Base-by-base conservation (phyloP, 2,888 invertebrate species). In the Perithous albicinctus region DNA sequence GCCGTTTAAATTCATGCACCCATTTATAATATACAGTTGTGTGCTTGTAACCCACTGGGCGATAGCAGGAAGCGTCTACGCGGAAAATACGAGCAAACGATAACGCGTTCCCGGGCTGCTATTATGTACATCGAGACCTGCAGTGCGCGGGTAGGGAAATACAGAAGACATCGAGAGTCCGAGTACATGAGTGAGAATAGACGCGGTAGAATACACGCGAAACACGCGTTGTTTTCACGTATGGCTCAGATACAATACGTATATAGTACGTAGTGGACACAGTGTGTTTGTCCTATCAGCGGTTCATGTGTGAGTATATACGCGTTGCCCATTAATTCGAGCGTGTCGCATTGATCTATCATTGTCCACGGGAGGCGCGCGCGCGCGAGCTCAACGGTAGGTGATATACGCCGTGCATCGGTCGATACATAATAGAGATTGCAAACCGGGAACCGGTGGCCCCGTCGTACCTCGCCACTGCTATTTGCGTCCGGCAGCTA, bases 321-420 rank as follows among this genome's bases (percentile, higher is more conserved):
- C 87, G 87, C 87, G 86, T 87, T 85, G 87, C 88, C 91, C 91
- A 91, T 92, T 92, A 92, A 92, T 92, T 89, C 91, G 89, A 88
- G 88, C 90, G 91, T 90, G 91, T 91, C 91, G 89, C 91, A 91
- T 91, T 91, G 92, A 92, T 92, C 91, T 90, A 91, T 92, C 92
- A 91, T 91, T 92, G 91, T 91, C 90, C 90, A 54, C 66, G 74
- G 61, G 59, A 61, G 41, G 59, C 26, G 15, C 51, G 70, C 82
- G 56, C 48, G 29, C 61, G 56, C 48, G 59, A 12, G 72, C 41
- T 38, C 54, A 80, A 66, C 74, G 82, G 84, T 82, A 79, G 82
- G 84, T 88, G 89, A 90, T 89, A 85, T 88, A 90, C 88, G 85
- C 59, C 85, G 56, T 20, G 88, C 86, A 82, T 88, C 87, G 87